Evolutionary conservation across 2,888 invertebrate genomes (phyloP).

Genomic region (Lochmaea crataegi): DNA sequence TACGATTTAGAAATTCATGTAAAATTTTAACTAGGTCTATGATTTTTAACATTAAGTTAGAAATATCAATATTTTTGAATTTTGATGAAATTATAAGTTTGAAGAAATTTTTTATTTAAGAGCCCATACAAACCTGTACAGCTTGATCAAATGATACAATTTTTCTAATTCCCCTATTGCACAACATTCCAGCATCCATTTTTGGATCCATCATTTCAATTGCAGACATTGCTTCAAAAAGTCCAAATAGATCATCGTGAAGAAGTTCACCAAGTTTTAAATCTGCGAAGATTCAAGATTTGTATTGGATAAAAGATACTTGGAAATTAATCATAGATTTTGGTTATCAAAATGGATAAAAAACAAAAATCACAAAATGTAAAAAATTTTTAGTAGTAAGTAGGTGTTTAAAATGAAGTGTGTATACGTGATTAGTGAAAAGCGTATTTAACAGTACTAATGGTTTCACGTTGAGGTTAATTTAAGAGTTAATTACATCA

Average conservation of each 20-base stretch:
- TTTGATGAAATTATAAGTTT: background rate
- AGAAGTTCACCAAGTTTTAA: conserved; percentile 89
- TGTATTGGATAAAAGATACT: background rate
- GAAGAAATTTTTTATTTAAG: background rate
- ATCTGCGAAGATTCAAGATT: conserved; percentile 64
- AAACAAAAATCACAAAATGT: background rate
- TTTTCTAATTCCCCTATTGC: conserved; percentile 87
- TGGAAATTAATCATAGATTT: no score
- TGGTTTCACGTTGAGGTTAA: background rate
- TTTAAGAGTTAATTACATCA: background rate
- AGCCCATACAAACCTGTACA: conserved; percentile 71
- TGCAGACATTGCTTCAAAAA: conserved; percentile 99
- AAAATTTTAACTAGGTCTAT: no score
- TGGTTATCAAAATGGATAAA: background rate
- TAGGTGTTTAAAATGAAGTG: background rate
- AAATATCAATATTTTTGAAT: no score
- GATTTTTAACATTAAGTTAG: no score
- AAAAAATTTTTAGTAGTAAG: no score
- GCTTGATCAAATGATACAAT: conserved; percentile 90
- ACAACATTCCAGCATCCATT: conserved; percentile 99
- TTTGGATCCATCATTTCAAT: conserved; percentile 99
- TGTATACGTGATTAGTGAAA: background rate
- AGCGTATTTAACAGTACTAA: background rate
- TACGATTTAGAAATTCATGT: no score
- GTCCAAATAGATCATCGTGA: conserved; percentile 90